Percentiles rank a stretch among this genome's conserved stretches.
These are phyloP conservation scores for Erpetoichthys calabaricus DNA, from an alignment of 2,797 vertebrate species.

Conservation along the genomic window DNA sequence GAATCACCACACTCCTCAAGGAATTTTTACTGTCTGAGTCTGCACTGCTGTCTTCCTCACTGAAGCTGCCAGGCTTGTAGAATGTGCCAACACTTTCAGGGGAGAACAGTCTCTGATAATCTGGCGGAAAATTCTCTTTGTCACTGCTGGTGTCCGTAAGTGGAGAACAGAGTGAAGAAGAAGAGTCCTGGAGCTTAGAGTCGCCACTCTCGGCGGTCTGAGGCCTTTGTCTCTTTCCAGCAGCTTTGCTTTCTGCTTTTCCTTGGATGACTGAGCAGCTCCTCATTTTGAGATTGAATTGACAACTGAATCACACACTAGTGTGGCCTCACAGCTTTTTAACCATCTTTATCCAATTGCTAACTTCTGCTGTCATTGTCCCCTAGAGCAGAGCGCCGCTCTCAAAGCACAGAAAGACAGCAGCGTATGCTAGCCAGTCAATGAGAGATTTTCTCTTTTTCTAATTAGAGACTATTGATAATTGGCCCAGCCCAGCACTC, in stretches of 20 bases:
- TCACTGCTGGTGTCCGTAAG: constrained; percentile 44
- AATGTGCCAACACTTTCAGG: constrained; percentile 35
- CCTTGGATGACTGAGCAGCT: constrained; percentile 17
- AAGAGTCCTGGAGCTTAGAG: constrained; percentile 44
- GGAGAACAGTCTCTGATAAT: constrained; percentile 33
- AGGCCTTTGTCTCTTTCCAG: constrained; percentile 25
- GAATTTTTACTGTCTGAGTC: constrained; percentile 58
- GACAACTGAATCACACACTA: constrained; percentile 49
- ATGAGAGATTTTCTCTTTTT: constrained; percentile 17
- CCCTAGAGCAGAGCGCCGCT: too few species aligned
- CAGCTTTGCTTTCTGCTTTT: constrained; percentile 18
- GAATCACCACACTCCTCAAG: constrained; percentile 18
- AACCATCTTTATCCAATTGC: constrained; percentile 34
- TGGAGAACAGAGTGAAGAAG: constrained; percentile 44
- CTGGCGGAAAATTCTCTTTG: constrained; percentile 27
- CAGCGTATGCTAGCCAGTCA: too few species aligned
- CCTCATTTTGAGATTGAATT: constrained; percentile 17
- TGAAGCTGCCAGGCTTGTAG: constrained; percentile 31
- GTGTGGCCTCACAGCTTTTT: constrained; percentile 25
- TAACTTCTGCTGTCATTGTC: constrained; percentile 16
- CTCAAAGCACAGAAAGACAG: too few species aligned
- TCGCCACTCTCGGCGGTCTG: constrained; percentile 29
- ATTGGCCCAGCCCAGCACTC: constrained; percentile 26
- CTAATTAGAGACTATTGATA: constrained; percentile 45
- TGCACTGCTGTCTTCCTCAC: constrained; percentile 42